Evolutionary conservation across 92 coral and sea anemone genomes (phyloP).

Genomic region (Chrysogorgia sp.): DNA sequence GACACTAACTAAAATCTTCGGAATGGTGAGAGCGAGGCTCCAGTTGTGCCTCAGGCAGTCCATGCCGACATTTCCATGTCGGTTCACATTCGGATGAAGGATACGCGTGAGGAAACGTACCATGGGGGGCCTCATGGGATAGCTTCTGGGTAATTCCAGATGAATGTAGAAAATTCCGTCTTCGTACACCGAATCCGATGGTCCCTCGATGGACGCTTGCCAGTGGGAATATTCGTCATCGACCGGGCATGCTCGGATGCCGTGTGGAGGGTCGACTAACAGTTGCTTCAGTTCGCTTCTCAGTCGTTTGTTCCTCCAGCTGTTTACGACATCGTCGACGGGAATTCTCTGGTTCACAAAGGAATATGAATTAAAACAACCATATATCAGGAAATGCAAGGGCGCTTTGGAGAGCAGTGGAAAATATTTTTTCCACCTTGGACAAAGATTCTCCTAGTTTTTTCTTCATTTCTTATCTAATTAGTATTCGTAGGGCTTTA

Average conservation of each 20-base stretch:
- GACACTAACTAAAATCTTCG: conserved; percentile 70
- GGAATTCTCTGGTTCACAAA: conserved; percentile 53
- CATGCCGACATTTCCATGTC: conserved; percentile 74
- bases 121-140: conserved; percentile 74
- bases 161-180: conserved; percentile 74
- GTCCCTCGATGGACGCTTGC: conserved; percentile 80
- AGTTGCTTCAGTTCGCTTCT: conserved; percentile 69
- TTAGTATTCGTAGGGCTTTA: too few species aligned
- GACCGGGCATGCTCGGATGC: conserved; percentile 70
- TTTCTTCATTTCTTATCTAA: too few species aligned
- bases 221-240: conserved; percentile 69
- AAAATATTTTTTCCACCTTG: too few species aligned
- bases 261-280: conserved; percentile 70
- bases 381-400: not conserved
- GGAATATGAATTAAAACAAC: not conserved
- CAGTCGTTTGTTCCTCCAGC: conserved; percentile 68
- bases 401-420: not conserved
- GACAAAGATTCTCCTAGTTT: too few species aligned
- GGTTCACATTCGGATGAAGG: conserved; percentile 75
- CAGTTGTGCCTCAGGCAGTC: conserved; percentile 67
- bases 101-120: conserved; percentile 70
- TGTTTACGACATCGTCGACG: conserved; percentile 58
- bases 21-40: conserved; percentile 68
- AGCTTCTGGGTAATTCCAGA: conserved; percentile 68
- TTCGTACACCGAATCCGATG: conserved; percentile 72